phyloP scores from a whole-genome alignment of 2,113 vertebrate species.

The Corapipo altera region DNA sequence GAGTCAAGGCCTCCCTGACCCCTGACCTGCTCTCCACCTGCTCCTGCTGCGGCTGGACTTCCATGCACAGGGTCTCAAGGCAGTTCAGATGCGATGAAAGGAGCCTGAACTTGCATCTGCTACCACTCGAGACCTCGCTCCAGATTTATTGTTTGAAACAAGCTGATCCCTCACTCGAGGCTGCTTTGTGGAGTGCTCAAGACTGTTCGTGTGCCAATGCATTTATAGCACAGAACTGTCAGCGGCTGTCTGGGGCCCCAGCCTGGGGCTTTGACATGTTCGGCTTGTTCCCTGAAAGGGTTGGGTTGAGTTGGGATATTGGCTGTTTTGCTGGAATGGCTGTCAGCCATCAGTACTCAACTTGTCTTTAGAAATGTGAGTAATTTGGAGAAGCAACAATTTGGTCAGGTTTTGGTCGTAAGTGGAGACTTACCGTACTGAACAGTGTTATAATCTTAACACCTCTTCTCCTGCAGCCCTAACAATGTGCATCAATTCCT shows the following conservation, averaged over 20 bases:
- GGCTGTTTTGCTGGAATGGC: background rate
- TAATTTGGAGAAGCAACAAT: slow-evolving; percentile 37
- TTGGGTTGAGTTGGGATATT: background rate
- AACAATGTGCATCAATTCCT: slow-evolving; percentile 32
- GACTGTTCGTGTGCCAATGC: background rate
- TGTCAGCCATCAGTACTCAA: background rate
- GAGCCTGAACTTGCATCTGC: slow-evolving; percentile 19
- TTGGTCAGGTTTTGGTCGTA: slow-evolving; percentile 24
- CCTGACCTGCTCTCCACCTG: slow-evolving; percentile 23
- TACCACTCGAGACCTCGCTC: slow-evolving; percentile 40
- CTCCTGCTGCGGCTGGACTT: slow-evolving; percentile 36
- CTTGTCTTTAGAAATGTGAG: slow-evolving; percentile 21
- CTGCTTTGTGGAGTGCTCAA: background rate
- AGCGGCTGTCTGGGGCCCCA: background rate
- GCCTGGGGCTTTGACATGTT: background rate
- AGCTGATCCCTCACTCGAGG: slow-evolving; percentile 3
- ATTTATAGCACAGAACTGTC: background rate
- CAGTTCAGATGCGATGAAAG: slow-evolving; percentile 10
- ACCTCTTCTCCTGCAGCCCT: slow-evolving; percentile 55
- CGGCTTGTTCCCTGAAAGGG: background rate
- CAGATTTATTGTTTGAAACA: background rate
- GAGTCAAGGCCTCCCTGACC: slow-evolving; percentile 55
- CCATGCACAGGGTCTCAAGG: background rate
- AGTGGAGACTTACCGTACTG: slow-evolving; percentile 7
- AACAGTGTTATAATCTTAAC: slow-evolving; percentile 59